These are phyloP conservation scores for Columba livia DNA, from an alignment of 2,113 vertebrate species.

Conservation along the genomic window DNA sequence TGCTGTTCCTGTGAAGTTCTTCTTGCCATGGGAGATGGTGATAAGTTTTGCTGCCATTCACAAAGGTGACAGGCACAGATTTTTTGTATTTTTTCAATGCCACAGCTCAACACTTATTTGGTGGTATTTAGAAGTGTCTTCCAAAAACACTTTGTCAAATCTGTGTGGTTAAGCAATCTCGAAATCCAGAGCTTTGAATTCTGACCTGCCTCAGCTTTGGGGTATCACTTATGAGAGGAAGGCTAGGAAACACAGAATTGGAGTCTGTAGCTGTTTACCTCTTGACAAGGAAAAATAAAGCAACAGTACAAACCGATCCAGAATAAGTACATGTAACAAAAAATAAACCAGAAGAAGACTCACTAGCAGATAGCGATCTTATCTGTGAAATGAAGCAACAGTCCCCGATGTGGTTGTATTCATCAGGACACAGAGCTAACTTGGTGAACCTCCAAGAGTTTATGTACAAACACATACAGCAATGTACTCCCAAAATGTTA, in stretches of 20 bases:
- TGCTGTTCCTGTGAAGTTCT: not conserved
- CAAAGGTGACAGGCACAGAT: not conserved
- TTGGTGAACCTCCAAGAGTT: not conserved
- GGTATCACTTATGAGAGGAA: not conserved
- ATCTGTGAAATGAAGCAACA: not conserved
- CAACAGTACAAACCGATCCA: not conserved
- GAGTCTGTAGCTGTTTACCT: not conserved
- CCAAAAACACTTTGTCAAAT: not conserved
- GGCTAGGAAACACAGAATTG: not conserved
- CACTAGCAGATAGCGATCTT: not conserved
- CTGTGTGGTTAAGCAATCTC: not conserved
- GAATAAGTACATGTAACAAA: not conserved
- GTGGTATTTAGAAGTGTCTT: not conserved
- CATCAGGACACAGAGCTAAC: not conserved
- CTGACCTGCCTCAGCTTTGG: not conserved
- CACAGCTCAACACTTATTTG: not conserved
- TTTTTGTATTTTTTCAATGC: not conserved
- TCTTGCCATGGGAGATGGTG: not conserved
- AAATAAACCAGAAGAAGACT: not conserved
- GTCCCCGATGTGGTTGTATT: not conserved
- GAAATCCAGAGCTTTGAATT: not conserved
- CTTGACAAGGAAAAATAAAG: not conserved
- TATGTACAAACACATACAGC: not conserved
- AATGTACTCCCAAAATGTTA: not conserved
- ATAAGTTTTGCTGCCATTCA: not conserved